Evolutionary conservation across 2,113 vertebrate genomes (phyloP), one percentile per base, ranked within the genome.

Genomic region (Thunnus maccoyii): DNA sequence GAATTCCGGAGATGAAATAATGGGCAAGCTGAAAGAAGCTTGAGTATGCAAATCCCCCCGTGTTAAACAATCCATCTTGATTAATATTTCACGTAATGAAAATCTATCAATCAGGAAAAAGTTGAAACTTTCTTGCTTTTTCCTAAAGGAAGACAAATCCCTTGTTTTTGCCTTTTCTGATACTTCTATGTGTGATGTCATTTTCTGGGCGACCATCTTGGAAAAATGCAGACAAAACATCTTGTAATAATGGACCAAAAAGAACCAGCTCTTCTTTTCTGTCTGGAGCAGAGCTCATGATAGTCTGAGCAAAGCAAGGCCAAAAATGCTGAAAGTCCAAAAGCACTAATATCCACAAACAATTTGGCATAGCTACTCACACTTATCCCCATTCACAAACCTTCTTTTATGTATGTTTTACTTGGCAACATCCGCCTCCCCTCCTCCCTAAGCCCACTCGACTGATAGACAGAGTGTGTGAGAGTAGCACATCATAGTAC

Each of bases 1-100:
- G 88, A 90, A 88, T 88, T 70, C 82, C 46, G 46, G 60, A 88
- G 86, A 90, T 91, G 91, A 91, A 92, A 91, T 55, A 91, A 90
- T 73, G 84, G 84, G 78, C 46, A 63, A 82, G 86, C 76, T 84
- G 75, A 90, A 88, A 87, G 85, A 82, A 76, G 66, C 80, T 86
- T 65, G 63, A 64, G 70, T 86, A 91, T 93, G 91, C 85, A 89
- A 91, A 92, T 90, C 85, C 82, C 52, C 58, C 85, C 46, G 47
- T 22, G 77, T 89, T 81, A 73, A 87, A 85, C 89, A 85, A 88
- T 91, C 86, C 80, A 56, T 90, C 90, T 84, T 87, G 85, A 89
- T 91, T 91, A 91, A 91, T 91, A 89, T 89, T 92, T 90, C 64
- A 90, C 72, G 62, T 56, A 72, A 74, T 80, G 56, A 85, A 88